Evolutionary conservation across 2,113 vertebrate genomes (phyloP), one percentile per base, ranked within the genome.

Genomic region (Hemibagrus wyckioides): DNA sequence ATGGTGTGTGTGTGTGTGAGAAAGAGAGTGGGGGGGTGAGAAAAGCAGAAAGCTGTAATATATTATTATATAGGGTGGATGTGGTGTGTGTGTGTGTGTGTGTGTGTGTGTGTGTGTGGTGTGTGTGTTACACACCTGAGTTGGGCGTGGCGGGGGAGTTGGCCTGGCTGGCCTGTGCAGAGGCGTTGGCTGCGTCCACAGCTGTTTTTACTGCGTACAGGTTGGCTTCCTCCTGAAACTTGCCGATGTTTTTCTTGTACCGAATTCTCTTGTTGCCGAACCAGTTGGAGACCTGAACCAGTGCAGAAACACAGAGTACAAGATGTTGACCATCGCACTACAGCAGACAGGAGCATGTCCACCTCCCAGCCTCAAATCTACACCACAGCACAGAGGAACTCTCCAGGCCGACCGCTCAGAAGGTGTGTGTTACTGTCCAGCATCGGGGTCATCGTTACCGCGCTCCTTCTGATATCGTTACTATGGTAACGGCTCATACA

Each of bases 201-300:
- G 95, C 96, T 0, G 95, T 96, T 92, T 96, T 97, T 19, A 97
- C 96, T 0, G 96, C 96, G 86, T 97, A 98, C 91, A 96, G 96
- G 89, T 96, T 96, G 0, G 97, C 96, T 92, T 97, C 96, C 92
- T 97, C 96, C 92, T 97, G 97, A 94, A 97, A 97, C 92, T 97
- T 98, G 89, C 97, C 96, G 90, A 96, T 97, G 92, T 97, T 97
- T 92, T 97, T 98, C 93, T 97, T 97, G 94, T 97, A 97, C 41
- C 95, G 95, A 92, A 97, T 98, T 93, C 97, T 96, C 93, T 98
- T 97, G 95, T 97, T 98, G 91, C 96, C 96, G 84, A 98, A 97
- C 96, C 97, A 98, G 94, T 97, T 98, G 93, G 97, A 98, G 90
- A 97, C 97, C 97, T 97, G 91, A 41, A 33, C 83, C 3, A n/a